phyloP scores from a whole-genome alignment of 2,888 invertebrate species.

The Scotopteryx bipunctaria region DNA sequence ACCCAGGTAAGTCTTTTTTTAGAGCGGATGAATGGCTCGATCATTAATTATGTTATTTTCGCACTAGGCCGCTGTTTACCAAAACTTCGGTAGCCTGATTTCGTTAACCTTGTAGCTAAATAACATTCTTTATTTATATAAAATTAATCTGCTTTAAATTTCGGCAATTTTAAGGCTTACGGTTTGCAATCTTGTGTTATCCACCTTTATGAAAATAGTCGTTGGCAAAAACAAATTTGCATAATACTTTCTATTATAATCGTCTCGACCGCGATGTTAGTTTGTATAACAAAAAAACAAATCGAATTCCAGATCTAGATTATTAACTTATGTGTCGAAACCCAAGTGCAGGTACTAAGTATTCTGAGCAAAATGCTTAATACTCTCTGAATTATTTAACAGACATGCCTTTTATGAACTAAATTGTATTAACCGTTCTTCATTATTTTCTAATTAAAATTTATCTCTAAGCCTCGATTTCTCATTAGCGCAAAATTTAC shows the following conservation, averaged over 20 bases:
- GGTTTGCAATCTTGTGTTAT: background rate
- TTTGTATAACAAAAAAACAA: too few species aligned
- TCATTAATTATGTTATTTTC: conserved; percentile 1
- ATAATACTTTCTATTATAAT: too few species aligned
- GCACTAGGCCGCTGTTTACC: background rate
- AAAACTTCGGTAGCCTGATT: background rate
- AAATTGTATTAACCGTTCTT: conserved; percentile 14
- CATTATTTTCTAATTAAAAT: conserved; percentile 23
- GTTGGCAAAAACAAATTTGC: too few species aligned
- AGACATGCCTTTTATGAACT: background rate
- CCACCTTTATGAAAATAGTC: background rate
- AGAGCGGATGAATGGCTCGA: conserved; percentile 3
- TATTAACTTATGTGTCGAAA: too few species aligned
- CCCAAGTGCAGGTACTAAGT: too few species aligned
- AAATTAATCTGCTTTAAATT: background rate
- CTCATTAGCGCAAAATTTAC: conserved; percentile 12
- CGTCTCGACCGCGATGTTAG: too few species aligned
- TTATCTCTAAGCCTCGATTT: conserved; percentile 5
- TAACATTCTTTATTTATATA: background rate
- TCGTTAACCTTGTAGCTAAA: background rate
- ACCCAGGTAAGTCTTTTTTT: conserved; percentile 15
- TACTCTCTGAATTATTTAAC: background rate
- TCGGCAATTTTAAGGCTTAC: background rate
- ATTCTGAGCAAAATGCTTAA: background rate
- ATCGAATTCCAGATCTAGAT: too few species aligned